phyloP scores from a whole-genome alignment of 2,888 invertebrate species.

The Epiblema foenella region DNA sequence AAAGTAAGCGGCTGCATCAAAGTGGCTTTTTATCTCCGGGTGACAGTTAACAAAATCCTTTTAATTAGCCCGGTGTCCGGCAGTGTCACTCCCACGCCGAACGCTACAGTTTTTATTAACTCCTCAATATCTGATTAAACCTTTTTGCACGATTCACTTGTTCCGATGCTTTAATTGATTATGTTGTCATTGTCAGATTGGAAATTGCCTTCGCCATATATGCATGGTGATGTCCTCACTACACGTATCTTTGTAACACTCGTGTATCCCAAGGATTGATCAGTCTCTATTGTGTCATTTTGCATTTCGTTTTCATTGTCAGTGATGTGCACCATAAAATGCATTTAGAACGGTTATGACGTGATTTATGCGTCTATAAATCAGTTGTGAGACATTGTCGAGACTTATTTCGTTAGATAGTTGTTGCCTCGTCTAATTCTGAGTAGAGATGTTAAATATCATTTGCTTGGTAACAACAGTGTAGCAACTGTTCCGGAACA shows the following conservation, averaged over 20 bases:
- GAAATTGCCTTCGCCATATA: constrained; percentile 15
- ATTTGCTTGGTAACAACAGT: constrained; percentile 38
- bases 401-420: constrained; percentile 30
- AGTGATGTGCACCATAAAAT: constrained; percentile 17
- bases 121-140: constrained; percentile 45
- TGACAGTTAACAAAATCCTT: constrained; percentile 84
- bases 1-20: constrained; percentile 67
- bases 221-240: constrained; percentile 5
- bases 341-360: constrained; percentile 19
- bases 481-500: constrained; percentile 38
- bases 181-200: constrained; percentile 31
- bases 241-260: constrained; percentile 8
- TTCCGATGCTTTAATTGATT: constrained; percentile 38
- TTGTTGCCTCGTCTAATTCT: constrained; percentile 35
- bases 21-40: constrained; percentile 72
- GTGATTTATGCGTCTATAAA: constrained; percentile 36
- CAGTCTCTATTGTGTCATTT: constrained; percentile 3
- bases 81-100: constrained; percentile 62
- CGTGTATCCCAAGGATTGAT: constrained; percentile 3
- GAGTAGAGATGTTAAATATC: constrained; percentile 41
- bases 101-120: constrained; percentile 48
- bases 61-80: constrained; percentile 75
- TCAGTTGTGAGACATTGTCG: constrained; percentile 29
- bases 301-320: constrained; percentile 21
- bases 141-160: constrained; percentile 35